phyloP scores from a whole-genome alignment of 2,113 vertebrate genomes.

The Amazona guildingii region DNA sequence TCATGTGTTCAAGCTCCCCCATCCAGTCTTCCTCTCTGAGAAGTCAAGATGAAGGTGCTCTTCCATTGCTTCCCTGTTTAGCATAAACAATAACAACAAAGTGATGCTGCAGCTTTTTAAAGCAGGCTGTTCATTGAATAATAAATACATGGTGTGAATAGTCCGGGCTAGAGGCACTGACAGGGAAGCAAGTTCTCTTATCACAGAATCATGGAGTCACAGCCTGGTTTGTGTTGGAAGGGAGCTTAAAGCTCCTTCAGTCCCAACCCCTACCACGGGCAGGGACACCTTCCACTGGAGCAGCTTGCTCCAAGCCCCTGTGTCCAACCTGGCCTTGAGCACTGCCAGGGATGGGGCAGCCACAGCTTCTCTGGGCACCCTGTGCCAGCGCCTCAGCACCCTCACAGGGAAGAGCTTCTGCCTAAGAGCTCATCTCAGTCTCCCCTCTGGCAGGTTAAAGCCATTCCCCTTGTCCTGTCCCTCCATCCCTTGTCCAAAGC shows the following conservation, averaged over 20 bases:
- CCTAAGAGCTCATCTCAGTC: too few species aligned
- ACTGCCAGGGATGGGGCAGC: too few species aligned
- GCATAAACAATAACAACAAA: background rate
- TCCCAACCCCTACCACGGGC: fast-evolving
- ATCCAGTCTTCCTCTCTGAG: background rate
- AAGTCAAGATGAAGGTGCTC: fast-evolving
- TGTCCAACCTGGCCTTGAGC: too few species aligned
- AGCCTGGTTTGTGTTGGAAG: background rate
- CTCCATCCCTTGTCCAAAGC: too few species aligned
- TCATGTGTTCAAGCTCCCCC: background rate
- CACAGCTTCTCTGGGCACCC: too few species aligned
- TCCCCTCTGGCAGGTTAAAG: too few species aligned
- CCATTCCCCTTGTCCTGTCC: too few species aligned
- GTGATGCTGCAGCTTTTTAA: background rate
- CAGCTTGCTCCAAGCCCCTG: background rate
- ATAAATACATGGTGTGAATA: background rate
- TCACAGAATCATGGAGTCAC: background rate
- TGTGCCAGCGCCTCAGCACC: too few species aligned
- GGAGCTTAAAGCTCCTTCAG: background rate
- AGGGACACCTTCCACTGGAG: background rate
- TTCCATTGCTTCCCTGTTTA: background rate
- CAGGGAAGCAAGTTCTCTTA: background rate
- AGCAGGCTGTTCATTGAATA: background rate
- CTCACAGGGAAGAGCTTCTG: too few species aligned
- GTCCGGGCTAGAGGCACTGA: background rate